Evolutionary conservation across 2,888 invertebrate species (phyloP), one percentile per base, ranked within the genome.

Genomic region (Dyspetes luteomarginatus): DNA sequence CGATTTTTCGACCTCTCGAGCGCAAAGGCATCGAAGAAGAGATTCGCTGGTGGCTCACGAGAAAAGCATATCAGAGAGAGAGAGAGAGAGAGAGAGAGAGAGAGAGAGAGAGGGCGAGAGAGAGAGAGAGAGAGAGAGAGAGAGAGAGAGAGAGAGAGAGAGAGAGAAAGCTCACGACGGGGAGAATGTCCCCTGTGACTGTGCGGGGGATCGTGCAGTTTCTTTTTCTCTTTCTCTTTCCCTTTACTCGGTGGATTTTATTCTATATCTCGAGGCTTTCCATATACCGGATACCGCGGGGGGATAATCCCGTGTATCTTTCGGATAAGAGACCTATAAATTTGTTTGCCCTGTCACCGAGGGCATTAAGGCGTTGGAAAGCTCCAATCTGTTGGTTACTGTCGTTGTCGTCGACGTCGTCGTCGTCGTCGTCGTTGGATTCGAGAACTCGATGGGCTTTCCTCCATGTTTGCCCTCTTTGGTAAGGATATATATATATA

Each of bases 301-400:
- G n/a, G 88, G 88, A 90, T 90, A 91, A 91, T 91, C 90, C 89
- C 88, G 89, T 90, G 91, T 91, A 90, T 91, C 87, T 90, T 89
- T 88, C 89, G 89, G 87, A 90, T 90, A 90, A 91, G 91, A 91
- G 90, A 90, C 87, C 91, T 90, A 91, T 91, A 91, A 91, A 91
- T 91, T 91, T 90, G 91, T 91, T 91, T 91, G 89, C 80, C 86
- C 87, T 90, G 91, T 91, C 91, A 90, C 88, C 86, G 84, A 41
- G 50, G 55, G 89, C 86, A 88, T 89, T 89, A 89, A 89, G 89
- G 87, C 83, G 85, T 82, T 85, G 85, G 78, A 84, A 81, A 88
- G 86, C 89, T 89, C 88, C 89, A 88, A 89, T 89, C 89, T 89
- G 89, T 87, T 88, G 88, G 84, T 84, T 84, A 84, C 77, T 73